Conservation (phyloP, 2,888 invertebrate genomes). For the Camponotus fellah region DNA sequence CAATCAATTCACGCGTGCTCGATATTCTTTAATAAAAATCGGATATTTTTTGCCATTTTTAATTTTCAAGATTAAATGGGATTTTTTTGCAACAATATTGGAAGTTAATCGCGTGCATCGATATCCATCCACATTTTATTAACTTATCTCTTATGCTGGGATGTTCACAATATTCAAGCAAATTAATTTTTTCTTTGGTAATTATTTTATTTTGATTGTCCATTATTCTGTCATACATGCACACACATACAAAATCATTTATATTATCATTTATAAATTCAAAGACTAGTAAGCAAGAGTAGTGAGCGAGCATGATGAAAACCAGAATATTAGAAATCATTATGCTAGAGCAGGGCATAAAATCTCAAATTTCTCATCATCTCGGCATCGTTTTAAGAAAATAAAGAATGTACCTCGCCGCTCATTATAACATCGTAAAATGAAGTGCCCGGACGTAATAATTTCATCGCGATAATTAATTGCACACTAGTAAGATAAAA, state of each 20-base stretch:
- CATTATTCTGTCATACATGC: neutral
- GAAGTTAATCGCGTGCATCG: neutral
- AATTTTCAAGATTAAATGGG: neutral
- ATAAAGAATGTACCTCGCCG: constrained; percentile 53
- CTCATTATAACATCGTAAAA: constrained; percentile 59
- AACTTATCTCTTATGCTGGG: neutral
- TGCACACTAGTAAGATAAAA: constrained; percentile 59
- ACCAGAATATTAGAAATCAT: constrained; percentile 58
- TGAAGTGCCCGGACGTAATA: constrained; percentile 66
- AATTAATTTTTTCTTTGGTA: neutral
- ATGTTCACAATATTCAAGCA: neutral
- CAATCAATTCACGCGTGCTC: neutral
- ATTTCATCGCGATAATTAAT: constrained; percentile 69
- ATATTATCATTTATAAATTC: constrained; percentile 18
- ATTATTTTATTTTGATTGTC: neutral
- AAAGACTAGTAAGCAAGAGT: neutral
- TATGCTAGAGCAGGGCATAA: constrained; percentile 39
- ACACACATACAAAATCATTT: neutral
- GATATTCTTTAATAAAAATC: constrained; percentile 1
- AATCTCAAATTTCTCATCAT: constrained; percentile 55
- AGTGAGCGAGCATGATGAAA: constrained; percentile 17
- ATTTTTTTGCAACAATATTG: constrained; percentile 9
- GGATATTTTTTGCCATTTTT: neutral
- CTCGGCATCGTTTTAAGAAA: constrained; percentile 48
- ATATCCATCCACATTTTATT: neutral